A percentile compares a stretch with the other conserved stretches of the same genome.
phyloP scores from a whole-genome alignment of 2,113 vertebrate genomes.

The Amblyornis subalaris region DNA sequence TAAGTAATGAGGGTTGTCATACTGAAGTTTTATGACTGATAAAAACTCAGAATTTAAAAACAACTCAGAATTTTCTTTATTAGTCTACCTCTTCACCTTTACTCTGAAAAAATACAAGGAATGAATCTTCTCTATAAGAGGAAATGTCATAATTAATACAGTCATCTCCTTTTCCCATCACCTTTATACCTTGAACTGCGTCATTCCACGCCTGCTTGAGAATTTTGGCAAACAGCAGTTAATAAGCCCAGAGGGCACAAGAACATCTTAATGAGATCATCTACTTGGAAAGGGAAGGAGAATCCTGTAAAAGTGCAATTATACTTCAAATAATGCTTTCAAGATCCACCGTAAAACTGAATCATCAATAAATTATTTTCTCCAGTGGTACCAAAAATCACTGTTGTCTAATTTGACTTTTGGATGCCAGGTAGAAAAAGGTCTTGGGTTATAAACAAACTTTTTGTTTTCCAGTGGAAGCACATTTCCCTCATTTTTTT shows the following conservation, averaged over 20 bases:
- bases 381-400: background rate
- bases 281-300: background rate
- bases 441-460: background rate
- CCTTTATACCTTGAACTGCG: background rate
- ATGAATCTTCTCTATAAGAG: background rate
- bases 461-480: background rate
- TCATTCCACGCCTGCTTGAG: constrained; percentile 51
- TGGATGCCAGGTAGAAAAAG: background rate
- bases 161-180: background rate
- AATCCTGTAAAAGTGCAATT: background rate
- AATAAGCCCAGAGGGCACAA: background rate
- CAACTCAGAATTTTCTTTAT: background rate
- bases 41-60: background rate
- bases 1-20: background rate
- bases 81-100: background rate
- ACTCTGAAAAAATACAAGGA: background rate
- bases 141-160: background rate
- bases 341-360: background rate
- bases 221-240: constrained; percentile 45
- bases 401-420: background rate
- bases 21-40: background rate
- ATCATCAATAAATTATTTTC: background rate
- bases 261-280: background rate
- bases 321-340: background rate
- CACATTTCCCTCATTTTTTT: background rate